Base-by-base conservation (phyloP, 37 sponge, comb jelly and placozoan genomes). In the Oopsacas minuta region DNA sequence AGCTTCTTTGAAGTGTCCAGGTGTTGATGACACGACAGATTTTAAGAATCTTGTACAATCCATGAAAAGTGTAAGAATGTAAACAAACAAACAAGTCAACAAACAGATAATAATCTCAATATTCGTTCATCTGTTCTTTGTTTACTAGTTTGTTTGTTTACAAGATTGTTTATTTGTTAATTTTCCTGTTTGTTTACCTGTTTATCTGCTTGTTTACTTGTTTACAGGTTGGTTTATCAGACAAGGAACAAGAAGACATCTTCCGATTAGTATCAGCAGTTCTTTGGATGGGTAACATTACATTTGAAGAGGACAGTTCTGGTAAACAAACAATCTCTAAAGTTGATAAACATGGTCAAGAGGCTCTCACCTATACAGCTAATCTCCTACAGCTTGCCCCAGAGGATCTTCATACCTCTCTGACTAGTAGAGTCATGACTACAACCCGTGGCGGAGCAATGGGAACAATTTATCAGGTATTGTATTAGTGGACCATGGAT, bases 371-470 rank as follows among this genome's bases (percentile, higher is more conserved):
- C 35, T 37, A 20, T 15, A 82, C 83, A 37, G 87, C 92, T 35
- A 51, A 38, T 23, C 86, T 94, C 25, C 90, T 97, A 37, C 87
- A 90, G n/a, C 84, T 97, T 39, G 89, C 89, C 35, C 87, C 52
- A 37, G 86, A 53, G n/a, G 93, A 94, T 17, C 52, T 97, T 37
- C 51, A 86, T 39, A 86, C 88, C 23, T 82, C 91, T 0, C 91
- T 97, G 0, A 92, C 93, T 32, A 89, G 92, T 34, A 88, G 98
- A 5, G 90, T 97, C 49, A 97, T 97, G 98, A 91, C 91, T 49
- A 94, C 98, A 53, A 89, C 91, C 23, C 91, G 91, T 84, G 89
- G 91, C 36, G 95, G 95, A 15, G 83, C 87, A 1, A 87, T 95
- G n/a, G 98, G 98, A 7, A 97, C 98, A 32, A 88, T 94, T 36